phyloP scores from a whole-genome alignment of 2,113 vertebrate species.

The Aspiorhynchus laticeps region DNA sequence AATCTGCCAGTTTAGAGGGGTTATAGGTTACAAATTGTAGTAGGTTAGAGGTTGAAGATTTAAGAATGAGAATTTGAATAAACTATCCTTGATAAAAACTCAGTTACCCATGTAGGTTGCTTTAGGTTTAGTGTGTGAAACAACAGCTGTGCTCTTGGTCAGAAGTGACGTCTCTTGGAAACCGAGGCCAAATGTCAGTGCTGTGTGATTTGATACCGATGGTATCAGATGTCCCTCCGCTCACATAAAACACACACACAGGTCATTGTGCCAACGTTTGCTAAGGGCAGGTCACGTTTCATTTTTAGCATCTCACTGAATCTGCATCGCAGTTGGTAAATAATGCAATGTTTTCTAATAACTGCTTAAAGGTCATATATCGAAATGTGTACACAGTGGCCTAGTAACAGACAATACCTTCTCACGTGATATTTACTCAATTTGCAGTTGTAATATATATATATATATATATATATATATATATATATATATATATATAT shows the following conservation, averaged over 20 bases:
- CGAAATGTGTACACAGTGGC: neutral
- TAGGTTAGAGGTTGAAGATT: neutral
- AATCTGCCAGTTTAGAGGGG: neutral
- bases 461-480: too few relatives aligned
- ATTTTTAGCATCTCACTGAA: neutral
- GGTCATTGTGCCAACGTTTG: conserved; percentile 24
- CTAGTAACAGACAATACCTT: neutral
- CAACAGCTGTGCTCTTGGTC: conserved; percentile 21
- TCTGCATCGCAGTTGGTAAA: conserved; percentile 41
- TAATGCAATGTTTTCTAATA: neutral
- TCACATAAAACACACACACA: conserved; percentile 23
- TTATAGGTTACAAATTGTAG: neutral
- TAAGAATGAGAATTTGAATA: neutral
- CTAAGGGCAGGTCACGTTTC: neutral
- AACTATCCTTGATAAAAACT: neutral
- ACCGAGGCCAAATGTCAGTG: conserved; percentile 20
- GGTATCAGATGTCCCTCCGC: conserved; percentile 34
- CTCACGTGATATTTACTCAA: neutral
- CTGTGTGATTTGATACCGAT: conserved; percentile 46
- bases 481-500: too few relatives aligned
- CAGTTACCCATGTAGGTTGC: neutral
- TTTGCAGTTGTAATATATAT: neutral
- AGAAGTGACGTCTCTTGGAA: conserved; percentile 21
- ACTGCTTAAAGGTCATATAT: neutral
- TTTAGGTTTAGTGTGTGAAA: conserved; percentile 7